phyloP scores from a whole-genome alignment of 2,113 vertebrate species.

The Formicarius rufipectus region DNA sequence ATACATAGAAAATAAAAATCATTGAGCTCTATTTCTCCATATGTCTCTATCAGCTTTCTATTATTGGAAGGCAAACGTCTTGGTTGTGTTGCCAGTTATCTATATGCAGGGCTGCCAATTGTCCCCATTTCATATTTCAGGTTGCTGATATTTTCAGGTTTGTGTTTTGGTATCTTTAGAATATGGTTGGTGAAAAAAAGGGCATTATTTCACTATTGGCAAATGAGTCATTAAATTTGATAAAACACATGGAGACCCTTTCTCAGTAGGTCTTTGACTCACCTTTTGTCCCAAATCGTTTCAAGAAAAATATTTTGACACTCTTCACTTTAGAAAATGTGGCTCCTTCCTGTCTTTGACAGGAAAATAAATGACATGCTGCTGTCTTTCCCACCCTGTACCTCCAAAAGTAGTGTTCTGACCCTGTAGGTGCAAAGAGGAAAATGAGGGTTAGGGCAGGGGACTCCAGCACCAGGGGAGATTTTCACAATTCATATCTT shows the following conservation, averaged over 20 bases:
- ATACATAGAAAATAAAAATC: conserved; percentile 35
- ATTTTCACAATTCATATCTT: neutral
- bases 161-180: conserved; percentile 40
- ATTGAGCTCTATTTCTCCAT: conserved; percentile 40
- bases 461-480: neutral
- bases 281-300: neutral
- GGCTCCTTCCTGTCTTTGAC: neutral
- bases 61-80: conserved; percentile 63
- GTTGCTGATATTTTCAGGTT: conserved; percentile 40
- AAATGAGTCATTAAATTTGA: conserved; percentile 22
- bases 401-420: neutral
- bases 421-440: neutral
- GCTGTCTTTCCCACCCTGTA: neutral
- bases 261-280: neutral
- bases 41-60: conserved; percentile 52
- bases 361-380: neutral
- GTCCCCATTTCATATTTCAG: conserved; percentile 18
- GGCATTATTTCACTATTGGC: neutral
- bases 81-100: conserved; percentile 27
- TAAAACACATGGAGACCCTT: neutral
- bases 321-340: neutral
- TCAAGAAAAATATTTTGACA: neutral
- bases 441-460: neutral
- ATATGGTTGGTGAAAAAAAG: neutral
- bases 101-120: conserved; percentile 31